These are phyloP conservation scores for Saccostrea cuccullata DNA, from an alignment of 1,140 invertebrate genomes.

Conservation along the genomic window DNA sequence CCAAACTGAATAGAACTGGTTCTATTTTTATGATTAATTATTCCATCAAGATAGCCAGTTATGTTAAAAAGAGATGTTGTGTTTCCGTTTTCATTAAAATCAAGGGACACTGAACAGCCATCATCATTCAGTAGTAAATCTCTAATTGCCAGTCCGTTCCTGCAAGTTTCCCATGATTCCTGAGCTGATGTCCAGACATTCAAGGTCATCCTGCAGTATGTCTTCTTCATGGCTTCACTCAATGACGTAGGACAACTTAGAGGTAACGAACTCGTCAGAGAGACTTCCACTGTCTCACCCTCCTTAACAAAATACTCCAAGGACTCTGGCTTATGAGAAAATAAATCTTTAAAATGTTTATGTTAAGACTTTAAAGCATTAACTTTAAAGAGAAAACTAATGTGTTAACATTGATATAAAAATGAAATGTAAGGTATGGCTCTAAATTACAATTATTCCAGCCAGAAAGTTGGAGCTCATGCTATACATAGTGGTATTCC, in stretches of 20 bases:
- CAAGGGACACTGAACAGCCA: neutral
- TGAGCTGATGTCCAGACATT: neutral
- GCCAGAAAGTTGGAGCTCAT: neutral
- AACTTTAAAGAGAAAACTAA: no score
- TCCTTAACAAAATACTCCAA: neutral
- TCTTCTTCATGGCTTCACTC: neutral
- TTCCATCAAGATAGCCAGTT: neutral
- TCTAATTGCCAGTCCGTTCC: conserved; percentile 1
- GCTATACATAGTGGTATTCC: neutral
- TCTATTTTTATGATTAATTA: conserved; percentile 20
- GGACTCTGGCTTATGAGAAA: neutral
- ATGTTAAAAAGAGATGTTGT: neutral
- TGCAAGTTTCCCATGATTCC: neutral
- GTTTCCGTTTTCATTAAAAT: neutral
- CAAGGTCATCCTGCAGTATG: neutral
- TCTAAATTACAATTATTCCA: neutral
- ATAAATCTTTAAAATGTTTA: neutral
- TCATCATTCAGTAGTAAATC: neutral
- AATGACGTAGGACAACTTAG: neutral
- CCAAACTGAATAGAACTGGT: neutral
- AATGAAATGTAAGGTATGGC: neutral
- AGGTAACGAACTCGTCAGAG: neutral
- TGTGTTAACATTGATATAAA: neutral
- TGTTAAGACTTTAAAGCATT: no score
- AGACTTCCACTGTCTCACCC: neutral